Evolutionary conservation across 2,113 vertebrate species (phyloP).

Genomic region (Isurus oxyrinchus): DNA sequence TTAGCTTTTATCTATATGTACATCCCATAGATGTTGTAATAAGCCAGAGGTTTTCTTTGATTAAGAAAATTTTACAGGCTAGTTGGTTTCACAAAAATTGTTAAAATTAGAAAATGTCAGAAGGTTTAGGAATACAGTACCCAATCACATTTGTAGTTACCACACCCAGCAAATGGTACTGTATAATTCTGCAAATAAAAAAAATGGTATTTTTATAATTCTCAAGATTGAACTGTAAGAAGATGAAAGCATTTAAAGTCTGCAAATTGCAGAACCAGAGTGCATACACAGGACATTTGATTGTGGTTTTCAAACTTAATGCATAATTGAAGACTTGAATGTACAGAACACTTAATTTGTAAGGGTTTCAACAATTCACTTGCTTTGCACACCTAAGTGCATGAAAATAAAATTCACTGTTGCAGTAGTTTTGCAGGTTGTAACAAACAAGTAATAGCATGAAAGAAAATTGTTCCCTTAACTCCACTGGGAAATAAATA

Average conservation of each 20-base stretch:
- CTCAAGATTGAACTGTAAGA: background rate
- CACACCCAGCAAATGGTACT: background rate
- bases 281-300: background rate
- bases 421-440: slow-evolving; percentile 10
- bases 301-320: background rate
- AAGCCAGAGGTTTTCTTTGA: background rate
- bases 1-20: background rate
- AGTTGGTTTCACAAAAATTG: background rate
- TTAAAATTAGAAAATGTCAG: slow-evolving; percentile 4
- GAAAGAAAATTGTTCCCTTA: slow-evolving; percentile 13
- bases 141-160: background rate
- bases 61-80: background rate
- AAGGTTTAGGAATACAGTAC: background rate
- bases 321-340: slow-evolving; percentile 26
- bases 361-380: background rate
- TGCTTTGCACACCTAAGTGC: slow-evolving; percentile 20
- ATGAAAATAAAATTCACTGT: slow-evolving; percentile 19
- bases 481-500: background rate
- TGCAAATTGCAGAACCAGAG: slow-evolving; percentile 3
- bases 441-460: background rate
- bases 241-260: background rate
- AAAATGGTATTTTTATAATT: slow-evolving; percentile 31
- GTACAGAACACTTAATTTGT: slow-evolving; percentile 24
- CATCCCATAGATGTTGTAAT: background rate
- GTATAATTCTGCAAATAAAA: slow-evolving; percentile 4